Evolutionary conservation across 2,888 invertebrate genomes (phyloP).

Genomic region (Germaria angustata): DNA sequence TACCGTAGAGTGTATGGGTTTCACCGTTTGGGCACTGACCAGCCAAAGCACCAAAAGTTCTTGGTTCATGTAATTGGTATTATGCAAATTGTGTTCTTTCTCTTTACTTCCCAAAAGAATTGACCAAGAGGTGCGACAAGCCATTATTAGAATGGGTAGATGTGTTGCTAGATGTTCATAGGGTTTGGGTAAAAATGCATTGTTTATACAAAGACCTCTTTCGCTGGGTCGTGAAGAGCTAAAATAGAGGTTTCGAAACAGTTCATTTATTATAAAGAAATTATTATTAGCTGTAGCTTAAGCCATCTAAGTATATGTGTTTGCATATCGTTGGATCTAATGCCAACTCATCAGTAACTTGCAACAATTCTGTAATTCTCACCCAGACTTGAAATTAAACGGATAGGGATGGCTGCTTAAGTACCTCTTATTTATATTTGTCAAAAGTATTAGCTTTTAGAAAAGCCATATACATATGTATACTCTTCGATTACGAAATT

Average conservation of each 20-base stretch:
- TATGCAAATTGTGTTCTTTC: conserved; percentile 41
- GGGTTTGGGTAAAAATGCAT: conserved; percentile 72
- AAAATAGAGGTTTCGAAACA: conserved; percentile 28
- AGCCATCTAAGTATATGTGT: no score
- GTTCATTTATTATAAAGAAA: no score
- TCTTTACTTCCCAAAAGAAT: conserved; percentile 67
- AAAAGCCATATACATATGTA: no score
- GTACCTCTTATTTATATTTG: no score
- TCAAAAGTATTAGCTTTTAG: no score
- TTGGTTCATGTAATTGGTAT: conserved; percentile 61
- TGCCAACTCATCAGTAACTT: no score
- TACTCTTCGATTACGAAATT: no score
- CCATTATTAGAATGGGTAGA: conserved; percentile 73
- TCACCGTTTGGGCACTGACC: conserved; percentile 72
- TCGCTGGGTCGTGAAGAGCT: conserved; percentile 69
- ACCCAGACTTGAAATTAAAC: no score
- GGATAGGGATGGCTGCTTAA: no score
- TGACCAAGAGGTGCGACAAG: conserved; percentile 70
- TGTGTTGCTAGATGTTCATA: conserved; percentile 70
- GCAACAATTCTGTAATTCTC: no score
- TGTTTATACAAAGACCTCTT: conserved; percentile 72
- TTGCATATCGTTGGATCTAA: no score
- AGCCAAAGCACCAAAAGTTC: conserved; percentile 72
- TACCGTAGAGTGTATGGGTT: conserved; percentile 71
- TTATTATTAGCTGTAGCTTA: no score